Evolutionary conservation across 2,113 vertebrate species (phyloP).

Genomic region (Ptyas mucosa): DNA sequence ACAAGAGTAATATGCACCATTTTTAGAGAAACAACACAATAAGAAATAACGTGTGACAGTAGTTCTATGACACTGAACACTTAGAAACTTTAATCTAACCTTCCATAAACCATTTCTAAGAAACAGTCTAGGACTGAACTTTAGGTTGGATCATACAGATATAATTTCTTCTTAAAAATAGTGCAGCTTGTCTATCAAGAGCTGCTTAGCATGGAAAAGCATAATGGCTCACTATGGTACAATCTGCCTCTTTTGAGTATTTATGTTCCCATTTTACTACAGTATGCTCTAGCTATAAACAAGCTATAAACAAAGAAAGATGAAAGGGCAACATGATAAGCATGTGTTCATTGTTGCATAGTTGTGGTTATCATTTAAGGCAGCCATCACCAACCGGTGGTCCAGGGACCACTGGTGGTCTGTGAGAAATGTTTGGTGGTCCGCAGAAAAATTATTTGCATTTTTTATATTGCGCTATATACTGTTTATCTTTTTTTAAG

Average conservation of each 20-base stretch:
- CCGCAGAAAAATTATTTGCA: too few relatives aligned
- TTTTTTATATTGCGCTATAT: too few relatives aligned
- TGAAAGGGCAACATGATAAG: neutral
- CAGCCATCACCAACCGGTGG: too few relatives aligned
- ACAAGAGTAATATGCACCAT: neutral
- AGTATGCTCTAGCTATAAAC: neutral
- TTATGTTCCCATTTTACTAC: neutral
- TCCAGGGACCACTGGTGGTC: too few relatives aligned
- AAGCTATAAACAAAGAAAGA: neutral
- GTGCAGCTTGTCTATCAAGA: neutral
- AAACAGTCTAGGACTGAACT: neutral
- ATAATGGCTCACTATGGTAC: neutral
- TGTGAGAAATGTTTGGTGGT: too few relatives aligned
- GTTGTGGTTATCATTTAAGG: neutral
- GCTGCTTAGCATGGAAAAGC: neutral
- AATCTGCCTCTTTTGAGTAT: neutral
- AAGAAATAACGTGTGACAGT: neutral
- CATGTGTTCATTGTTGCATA: neutral
- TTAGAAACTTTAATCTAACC: neutral
- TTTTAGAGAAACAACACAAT: neutral
- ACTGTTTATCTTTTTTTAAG: too few relatives aligned
- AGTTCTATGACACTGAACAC: neutral
- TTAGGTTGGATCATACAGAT: rapidly evolving
- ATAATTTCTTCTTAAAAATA: neutral
- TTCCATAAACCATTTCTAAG: neutral